A percentile compares a stretch with the other conserved stretches of the same genome.
phyloP scores from a whole-genome alignment of 1,140 invertebrate genomes.

The Wiebesia pumilae region DNA sequence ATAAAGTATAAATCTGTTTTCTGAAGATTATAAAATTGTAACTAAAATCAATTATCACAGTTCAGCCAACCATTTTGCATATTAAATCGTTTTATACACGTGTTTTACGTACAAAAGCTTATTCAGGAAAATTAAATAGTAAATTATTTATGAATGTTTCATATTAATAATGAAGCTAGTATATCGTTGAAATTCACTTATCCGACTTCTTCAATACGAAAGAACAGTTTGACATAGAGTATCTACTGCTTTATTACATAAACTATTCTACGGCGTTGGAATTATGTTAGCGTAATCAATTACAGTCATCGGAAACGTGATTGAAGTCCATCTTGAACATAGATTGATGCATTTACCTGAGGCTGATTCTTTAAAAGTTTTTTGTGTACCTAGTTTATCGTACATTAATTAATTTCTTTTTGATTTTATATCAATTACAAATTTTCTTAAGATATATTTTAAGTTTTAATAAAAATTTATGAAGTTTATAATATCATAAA shows the following conservation, averaged over 20 bases:
- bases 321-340: constrained; percentile 57
- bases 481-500: no score
- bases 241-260: constrained; percentile 57
- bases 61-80: not conserved
- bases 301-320: constrained; percentile 57
- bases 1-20: no score
- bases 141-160: constrained; percentile 21
- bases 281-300: constrained; percentile 58
- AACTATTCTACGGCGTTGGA: constrained; percentile 53
- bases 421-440: not conserved
- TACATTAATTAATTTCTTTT: not conserved
- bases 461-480: no score
- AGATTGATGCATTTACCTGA: constrained; percentile 10
- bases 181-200: constrained; percentile 30
- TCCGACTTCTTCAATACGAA: constrained; percentile 15
- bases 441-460: no score
- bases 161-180: constrained; percentile 13
- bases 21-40: not conserved
- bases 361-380: not conserved
- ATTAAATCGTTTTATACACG: not conserved
- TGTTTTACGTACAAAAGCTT: not conserved
- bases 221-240: constrained; percentile 16
- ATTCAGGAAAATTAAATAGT: not conserved
- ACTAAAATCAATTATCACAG: not conserved
- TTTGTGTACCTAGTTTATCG: not conserved